phyloP scores from a whole-genome alignment of 2,888 invertebrate genomes.

The Sarcophaga variegata region DNA sequence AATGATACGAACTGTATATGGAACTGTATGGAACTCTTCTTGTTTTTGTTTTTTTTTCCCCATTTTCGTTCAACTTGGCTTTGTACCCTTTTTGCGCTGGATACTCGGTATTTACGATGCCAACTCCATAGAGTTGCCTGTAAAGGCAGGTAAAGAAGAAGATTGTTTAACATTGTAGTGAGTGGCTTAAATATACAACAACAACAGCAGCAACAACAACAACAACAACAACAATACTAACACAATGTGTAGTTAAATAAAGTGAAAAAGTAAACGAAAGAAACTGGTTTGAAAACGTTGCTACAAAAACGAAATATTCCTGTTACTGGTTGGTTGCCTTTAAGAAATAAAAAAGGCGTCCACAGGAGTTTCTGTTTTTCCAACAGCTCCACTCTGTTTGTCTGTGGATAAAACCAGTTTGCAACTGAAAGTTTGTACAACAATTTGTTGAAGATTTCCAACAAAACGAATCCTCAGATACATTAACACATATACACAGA shows the following conservation, averaged over 20 bases:
- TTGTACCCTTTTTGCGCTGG: slow-evolving; percentile 28
- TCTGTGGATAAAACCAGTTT: slow-evolving; percentile 54
- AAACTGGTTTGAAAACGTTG: slow-evolving; percentile 61
- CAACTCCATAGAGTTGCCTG: slow-evolving; percentile 13
- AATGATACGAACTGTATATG: not conserved
- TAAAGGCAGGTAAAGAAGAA: slow-evolving; percentile 35
- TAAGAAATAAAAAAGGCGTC: slow-evolving; percentile 1
- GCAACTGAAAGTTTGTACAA: slow-evolving; percentile 20
- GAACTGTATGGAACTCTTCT: too few species aligned
- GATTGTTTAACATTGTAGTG: slow-evolving; percentile 32
- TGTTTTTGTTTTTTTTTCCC: not conserved
- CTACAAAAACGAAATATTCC: slow-evolving; percentile 40
- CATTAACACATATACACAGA: not conserved
- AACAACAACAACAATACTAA: slow-evolving; percentile 20
- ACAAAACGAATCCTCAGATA: slow-evolving; percentile 39
- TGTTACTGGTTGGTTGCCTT: slow-evolving; percentile 39
- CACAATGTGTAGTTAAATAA: slow-evolving; percentile 33
- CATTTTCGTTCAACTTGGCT: too few species aligned
- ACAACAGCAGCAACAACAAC: slow-evolving; percentile 3
- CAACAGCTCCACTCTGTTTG: not conserved
- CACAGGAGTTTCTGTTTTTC: slow-evolving; percentile 55
- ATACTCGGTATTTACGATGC: not conserved
- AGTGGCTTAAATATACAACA: slow-evolving; percentile 30
- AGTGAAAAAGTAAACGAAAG: slow-evolving; percentile 61
- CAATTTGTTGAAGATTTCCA: slow-evolving; percentile 13